Percentiles rank a stretch among this genome's conserved stretches.
Evolutionary conservation across 2,888 invertebrate species (phyloP).

Genomic region (Heliconius hortense): DNA sequence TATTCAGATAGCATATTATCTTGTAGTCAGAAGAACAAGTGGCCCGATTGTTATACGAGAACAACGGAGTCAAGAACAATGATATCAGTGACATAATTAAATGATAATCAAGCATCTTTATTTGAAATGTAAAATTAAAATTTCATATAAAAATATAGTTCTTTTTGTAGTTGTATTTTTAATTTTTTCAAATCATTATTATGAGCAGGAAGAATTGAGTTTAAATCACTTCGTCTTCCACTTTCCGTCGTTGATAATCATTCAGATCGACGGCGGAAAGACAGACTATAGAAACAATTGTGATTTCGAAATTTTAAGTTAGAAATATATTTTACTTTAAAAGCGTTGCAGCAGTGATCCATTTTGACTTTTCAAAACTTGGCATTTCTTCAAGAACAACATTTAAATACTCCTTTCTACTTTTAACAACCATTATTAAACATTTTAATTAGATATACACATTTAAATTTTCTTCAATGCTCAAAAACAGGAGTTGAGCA

Average conservation of each 20-base stretch:
- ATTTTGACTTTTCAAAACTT: not conserved
- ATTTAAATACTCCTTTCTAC: not conserved
- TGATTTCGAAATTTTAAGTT: too few species aligned
- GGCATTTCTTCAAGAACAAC: not conserved
- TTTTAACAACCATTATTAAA: not conserved
- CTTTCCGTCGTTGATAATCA: too few species aligned
- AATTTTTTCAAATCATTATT: not conserved
- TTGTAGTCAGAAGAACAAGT: slow-evolving; percentile 27
- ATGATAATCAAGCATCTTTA: slow-evolving; percentile 40
- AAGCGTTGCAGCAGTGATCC: too few species aligned
- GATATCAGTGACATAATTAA: slow-evolving; percentile 40
- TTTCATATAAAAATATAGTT: not conserved
- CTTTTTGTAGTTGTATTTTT: not conserved
- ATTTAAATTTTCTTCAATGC: not conserved
- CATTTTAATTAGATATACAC: not conserved
- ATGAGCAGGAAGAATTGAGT: not conserved
- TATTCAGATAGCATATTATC: slow-evolving; percentile 26
- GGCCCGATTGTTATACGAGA: slow-evolving; percentile 28
- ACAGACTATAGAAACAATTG: too few species aligned
- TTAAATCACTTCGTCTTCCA: too few species aligned
- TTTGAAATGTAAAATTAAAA: slow-evolving; percentile 25
- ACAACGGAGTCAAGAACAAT: slow-evolving; percentile 23
- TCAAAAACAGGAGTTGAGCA: not conserved
- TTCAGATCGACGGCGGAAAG: too few species aligned
- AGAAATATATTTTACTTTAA: too few species aligned